Evolutionary conservation across 1,140 invertebrate genomes (phyloP).

Genomic region (Lordiphosa collinella): DNA sequence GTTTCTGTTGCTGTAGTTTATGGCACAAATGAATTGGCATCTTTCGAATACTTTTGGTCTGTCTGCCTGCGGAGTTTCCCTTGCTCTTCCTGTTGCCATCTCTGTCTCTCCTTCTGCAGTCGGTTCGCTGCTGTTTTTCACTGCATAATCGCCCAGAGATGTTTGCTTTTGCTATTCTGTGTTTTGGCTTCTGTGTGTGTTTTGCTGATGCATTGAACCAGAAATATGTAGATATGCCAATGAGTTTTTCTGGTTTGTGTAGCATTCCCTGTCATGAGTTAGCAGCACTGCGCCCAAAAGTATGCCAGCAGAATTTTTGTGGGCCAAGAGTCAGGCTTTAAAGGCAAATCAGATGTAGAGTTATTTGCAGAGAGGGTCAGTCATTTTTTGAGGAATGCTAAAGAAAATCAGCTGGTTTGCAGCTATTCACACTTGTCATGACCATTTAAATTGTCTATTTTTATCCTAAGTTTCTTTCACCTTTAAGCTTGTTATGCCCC

Average conservation of each 20-base stretch:
- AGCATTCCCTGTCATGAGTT: constrained; percentile 9
- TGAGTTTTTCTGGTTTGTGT: constrained; percentile 24
- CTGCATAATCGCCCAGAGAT: constrained; percentile 62
- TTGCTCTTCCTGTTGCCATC: neutral
- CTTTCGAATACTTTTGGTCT: constrained; percentile 53
- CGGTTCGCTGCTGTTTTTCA: constrained; percentile 28
- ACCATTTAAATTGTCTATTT: neutral
- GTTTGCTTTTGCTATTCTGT: constrained; percentile 34
- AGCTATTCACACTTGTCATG: too few species aligned
- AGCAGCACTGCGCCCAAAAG: constrained; percentile 20
- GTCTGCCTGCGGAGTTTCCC: constrained; percentile 32
- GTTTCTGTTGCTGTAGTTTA: constrained; percentile 36
- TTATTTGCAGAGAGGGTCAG: constrained; percentile 7
- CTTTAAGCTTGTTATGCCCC: neutral
- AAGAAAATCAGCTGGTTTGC: too few species aligned
- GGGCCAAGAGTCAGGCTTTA: constrained; percentile 3
- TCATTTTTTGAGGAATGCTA: too few species aligned
- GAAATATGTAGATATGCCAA: constrained; percentile 72
- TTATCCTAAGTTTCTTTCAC: neutral
- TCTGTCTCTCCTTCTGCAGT: constrained; percentile 9
- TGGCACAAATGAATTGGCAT: constrained; percentile 72
- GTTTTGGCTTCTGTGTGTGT: constrained; percentile 19
- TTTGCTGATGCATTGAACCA: constrained; percentile 66
- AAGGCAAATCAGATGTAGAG: neutral
- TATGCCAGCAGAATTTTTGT: constrained; percentile 9